These are phyloP conservation scores for Stichodactyla mertensii DNA, from an alignment of 64 coral and sea anemone species.

Conservation along the genomic window DNA sequence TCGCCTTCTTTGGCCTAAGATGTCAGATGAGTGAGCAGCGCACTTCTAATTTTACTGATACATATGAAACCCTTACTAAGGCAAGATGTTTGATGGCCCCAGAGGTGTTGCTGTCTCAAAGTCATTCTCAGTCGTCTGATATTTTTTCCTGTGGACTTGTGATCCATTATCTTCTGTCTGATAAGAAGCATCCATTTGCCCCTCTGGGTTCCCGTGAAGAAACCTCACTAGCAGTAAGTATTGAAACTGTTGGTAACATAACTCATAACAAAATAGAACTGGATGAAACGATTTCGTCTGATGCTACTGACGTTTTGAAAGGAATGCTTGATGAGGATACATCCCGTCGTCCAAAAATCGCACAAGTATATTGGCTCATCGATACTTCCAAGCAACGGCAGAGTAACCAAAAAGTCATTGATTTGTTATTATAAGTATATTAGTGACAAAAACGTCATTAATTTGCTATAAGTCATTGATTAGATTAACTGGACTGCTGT, in stretches of 20 bases:
- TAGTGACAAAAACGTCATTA: no score
- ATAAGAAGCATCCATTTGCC: background rate
- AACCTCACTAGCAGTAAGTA: background rate
- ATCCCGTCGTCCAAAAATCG: background rate
- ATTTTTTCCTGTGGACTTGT: slow-evolving; percentile 17
- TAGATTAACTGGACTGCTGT: no score
- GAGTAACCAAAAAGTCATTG: background rate
- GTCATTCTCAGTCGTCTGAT: slow-evolving; percentile 5
- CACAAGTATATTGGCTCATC: background rate
- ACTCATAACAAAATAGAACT: background rate
- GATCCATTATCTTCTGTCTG: background rate
- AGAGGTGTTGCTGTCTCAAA: no score
- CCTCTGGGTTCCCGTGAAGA: background rate
- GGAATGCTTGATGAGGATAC: background rate
- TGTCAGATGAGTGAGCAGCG: no score
- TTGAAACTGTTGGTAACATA: background rate
- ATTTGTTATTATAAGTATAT: no score
- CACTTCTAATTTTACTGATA: no score
- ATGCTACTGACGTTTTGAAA: background rate
- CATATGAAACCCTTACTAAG: no score
- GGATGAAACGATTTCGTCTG: background rate
- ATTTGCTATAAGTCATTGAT: no score
- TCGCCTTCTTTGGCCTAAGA: background rate
- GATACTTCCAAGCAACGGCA: background rate
- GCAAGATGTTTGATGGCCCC: no score